Evolutionary conservation across 2,113 vertebrate genomes (phyloP).

Genomic region (Pachypanchax playfairii): DNA sequence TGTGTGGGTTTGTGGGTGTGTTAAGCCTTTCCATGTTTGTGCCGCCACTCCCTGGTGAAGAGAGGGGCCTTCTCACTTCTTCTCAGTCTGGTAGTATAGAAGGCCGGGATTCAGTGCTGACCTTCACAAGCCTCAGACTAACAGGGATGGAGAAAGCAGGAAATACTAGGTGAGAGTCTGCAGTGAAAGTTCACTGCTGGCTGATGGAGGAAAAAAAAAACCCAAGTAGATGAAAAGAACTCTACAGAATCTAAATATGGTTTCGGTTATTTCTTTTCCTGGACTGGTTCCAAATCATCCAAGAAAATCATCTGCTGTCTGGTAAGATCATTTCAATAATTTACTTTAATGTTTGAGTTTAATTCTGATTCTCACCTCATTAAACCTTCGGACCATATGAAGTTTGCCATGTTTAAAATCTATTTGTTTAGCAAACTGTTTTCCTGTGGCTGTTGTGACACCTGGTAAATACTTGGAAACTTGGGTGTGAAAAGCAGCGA

Average conservation of each 20-base stretch:
- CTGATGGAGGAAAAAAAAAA: conserved; percentile 14
- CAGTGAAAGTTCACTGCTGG: conserved; percentile 2
- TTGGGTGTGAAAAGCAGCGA: neutral
- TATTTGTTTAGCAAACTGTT: too few relatives aligned
- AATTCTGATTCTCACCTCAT: too few relatives aligned
- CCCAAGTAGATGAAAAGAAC: too few relatives aligned
- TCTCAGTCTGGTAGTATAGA: conserved; percentile 65
- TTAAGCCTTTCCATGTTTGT: conserved; percentile 52
- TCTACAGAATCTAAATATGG: too few relatives aligned
- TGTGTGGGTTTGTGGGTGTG: conserved; percentile 52
- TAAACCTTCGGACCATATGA: neutral
- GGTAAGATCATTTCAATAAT: conserved; percentile 60
- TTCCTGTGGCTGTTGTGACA: neutral
- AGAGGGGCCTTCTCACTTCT: conserved; percentile 76
- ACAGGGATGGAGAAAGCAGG: conserved; percentile 37
- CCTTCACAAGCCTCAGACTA: conserved; percentile 55
- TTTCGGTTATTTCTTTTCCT: neutral
- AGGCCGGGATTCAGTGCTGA: conserved; percentile 64
- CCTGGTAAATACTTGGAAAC: conserved; percentile 2
- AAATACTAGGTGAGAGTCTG: conserved; percentile 20
- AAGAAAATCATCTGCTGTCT: conserved; percentile 16
- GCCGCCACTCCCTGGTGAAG: conserved; percentile 69
- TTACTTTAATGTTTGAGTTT: conserved; percentile 3
- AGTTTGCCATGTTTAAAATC: neutral
- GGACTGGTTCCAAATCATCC: conserved; percentile 39